These are phyloP conservation scores for Magallana nippona DNA, from an alignment of 2,888 invertebrate genomes.

Conservation along the genomic window DNA sequence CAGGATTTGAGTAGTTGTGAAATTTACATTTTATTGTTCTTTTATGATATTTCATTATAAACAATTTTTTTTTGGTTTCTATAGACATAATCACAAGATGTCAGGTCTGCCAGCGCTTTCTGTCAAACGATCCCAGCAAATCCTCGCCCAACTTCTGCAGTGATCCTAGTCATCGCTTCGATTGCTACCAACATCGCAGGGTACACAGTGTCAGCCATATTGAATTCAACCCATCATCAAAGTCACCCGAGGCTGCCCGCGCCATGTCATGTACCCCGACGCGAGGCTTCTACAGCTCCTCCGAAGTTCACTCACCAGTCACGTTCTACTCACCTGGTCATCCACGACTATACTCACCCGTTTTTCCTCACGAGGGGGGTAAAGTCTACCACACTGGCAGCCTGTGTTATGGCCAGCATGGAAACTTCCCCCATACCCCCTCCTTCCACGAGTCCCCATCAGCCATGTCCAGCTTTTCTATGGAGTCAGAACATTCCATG, in stretches of 20 bases:
- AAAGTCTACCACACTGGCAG: slow-evolving; percentile 57
- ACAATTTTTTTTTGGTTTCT: neutral
- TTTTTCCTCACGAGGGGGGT: slow-evolving; percentile 62
- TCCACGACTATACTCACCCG: slow-evolving; percentile 62
- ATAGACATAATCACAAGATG: slow-evolving; percentile 32
- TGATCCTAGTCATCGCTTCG: slow-evolving; percentile 56
- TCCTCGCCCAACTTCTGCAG: slow-evolving; percentile 52
- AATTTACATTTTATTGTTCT: neutral
- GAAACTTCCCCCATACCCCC: slow-evolving; percentile 48
- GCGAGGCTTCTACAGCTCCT: slow-evolving; percentile 54
- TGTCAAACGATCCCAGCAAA: slow-evolving; percentile 42
- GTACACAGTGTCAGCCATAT: slow-evolving; percentile 75
- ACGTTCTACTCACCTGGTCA: slow-evolving; percentile 51
- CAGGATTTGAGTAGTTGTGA: neutral
- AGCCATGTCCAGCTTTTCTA: slow-evolving; percentile 70
- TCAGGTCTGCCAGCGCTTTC: slow-evolving; percentile 45
- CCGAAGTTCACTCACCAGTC: slow-evolving; percentile 60
- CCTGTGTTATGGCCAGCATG: slow-evolving; percentile 50
- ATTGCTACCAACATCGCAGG: slow-evolving; percentile 71
- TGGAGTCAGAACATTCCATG: slow-evolving; percentile 72
- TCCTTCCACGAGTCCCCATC: slow-evolving; percentile 69
- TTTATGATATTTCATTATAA: neutral
- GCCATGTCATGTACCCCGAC: slow-evolving; percentile 67
- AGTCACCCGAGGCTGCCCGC: slow-evolving; percentile 64
- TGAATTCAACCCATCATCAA: slow-evolving; percentile 59